These are phyloP conservation scores for Heliangelus exortis DNA, from an alignment of 2,797 vertebrate species.

Conservation along the genomic window DNA sequence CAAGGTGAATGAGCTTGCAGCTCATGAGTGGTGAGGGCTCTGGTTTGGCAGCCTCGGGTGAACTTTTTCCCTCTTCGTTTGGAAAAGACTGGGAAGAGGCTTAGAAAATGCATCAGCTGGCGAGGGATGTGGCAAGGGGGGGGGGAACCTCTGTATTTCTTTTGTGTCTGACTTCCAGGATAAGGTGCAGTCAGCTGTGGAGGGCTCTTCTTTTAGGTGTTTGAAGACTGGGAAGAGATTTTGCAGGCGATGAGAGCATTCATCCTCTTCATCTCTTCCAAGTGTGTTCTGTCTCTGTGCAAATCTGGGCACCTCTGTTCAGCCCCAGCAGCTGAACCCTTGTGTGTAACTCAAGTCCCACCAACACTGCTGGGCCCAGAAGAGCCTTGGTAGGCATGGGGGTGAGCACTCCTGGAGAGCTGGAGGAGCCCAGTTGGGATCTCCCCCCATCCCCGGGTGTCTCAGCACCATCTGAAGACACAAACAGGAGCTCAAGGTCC, in stretches of 20 bases:
- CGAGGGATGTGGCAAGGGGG: neutral
- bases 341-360: neutral
- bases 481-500: neutral
- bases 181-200: neutral
- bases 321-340: accelerated
- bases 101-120: slow-evolving; percentile 17
- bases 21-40: neutral
- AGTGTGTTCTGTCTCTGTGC: neutral
- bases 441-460: neutral
- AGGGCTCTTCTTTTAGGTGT: neutral
- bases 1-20: neutral
- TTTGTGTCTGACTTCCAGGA: neutral
- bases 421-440: neutral
- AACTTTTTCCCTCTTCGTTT: slow-evolving; percentile 28
- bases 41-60: neutral
- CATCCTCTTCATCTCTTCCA: neutral
- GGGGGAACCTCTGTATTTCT: neutral
- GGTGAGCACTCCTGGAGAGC: accelerated
- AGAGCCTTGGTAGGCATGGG: accelerated
- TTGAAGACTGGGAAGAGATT: neutral
- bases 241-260: neutral
- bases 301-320: neutral
- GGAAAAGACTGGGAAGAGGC: slow-evolving; percentile 32
- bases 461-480: neutral
- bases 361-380: neutral